Base-by-base conservation (phyloP, 1,140 invertebrate genomes). In the Tenebrio molitor region DNA sequence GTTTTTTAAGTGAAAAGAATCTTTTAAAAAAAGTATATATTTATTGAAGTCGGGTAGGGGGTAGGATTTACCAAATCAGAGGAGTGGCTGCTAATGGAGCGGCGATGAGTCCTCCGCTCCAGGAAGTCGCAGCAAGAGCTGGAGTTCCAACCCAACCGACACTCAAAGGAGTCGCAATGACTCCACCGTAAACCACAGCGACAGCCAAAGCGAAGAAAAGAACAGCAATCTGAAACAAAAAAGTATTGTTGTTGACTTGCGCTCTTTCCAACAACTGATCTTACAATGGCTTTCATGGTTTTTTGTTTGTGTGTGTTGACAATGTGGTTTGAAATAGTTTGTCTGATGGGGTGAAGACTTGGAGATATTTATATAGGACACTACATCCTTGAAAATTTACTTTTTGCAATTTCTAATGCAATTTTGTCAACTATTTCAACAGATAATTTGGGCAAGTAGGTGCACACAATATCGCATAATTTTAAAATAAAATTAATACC, bases 201-300 rank as follows among this genome's bases (percentile, higher is more conserved):
- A 50, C 14, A 17, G 19, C 44, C 44, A 50, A 19, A 21, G 19
- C 10, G 17, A 50, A 2, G 19, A 50, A 50, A 21, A 50, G 7
- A 50, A 10, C 44, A 10, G n/a, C 3, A 10, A 50, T 50, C 44
- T 50, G 15, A 50, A 12, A 50, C 7, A 17, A 21, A 21, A 19
- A 4, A n/a, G 10, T 16, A 44, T n/a, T n/a, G 10, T 16, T 44
- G 12, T 6, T 10, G 12, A 5, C 7, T 16, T 14, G 15, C 4
- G 6, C 19, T 50, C 1, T 8, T 50, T 17, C n/a, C 23, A 16
- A 16, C 3, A 46, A 46, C 14, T 19, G 8, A 19, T 19, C 44
- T 50, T 50, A 50, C 44, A 3, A 50, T 50, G 1, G 44, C n/a
- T 50, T 50, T 50, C 44, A 50, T 50, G 0, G 44, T 19, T 21